Conservation (phyloP, 2,888 invertebrate species). For the Ophion ventricosus region DNA sequence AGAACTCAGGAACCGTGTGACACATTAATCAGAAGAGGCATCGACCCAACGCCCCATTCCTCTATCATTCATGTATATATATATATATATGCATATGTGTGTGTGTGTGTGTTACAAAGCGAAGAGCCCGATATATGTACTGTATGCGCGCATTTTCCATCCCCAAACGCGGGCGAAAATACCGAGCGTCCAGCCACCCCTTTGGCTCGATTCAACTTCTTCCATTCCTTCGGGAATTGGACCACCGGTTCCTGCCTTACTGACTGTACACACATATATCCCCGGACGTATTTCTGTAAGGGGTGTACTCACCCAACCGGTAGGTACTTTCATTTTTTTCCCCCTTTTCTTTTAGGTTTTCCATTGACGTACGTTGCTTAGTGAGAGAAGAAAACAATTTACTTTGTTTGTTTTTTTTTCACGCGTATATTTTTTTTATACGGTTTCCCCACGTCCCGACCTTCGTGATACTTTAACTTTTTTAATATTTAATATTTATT, state of each 20-base stretch:
- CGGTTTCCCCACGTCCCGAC: too few species aligned
- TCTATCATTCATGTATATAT: slow-evolving; percentile 42
- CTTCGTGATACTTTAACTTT: too few species aligned
- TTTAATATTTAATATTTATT: too few species aligned
- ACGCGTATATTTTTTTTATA: too few species aligned
- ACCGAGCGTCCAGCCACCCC: slow-evolving; percentile 38
- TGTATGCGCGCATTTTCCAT: slow-evolving; percentile 53
- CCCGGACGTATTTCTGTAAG: neutral
- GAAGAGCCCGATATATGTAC: slow-evolving; percentile 5
- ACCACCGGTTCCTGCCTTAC: slow-evolving; percentile 53
- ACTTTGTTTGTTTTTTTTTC: too few species aligned
- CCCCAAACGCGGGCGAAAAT: slow-evolving; percentile 57
- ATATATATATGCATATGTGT: slow-evolving; percentile 7
- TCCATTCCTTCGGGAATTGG: slow-evolving; percentile 59
- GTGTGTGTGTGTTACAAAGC: slow-evolving; percentile 13
- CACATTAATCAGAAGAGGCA: slow-evolving; percentile 75
- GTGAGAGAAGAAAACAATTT: neutral
- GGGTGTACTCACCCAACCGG: neutral
- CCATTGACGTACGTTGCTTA: neutral
- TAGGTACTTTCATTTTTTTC: neutral
- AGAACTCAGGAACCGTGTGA: slow-evolving; percentile 71
- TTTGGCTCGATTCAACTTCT: slow-evolving; percentile 42
- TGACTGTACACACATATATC: slow-evolving; percentile 11
- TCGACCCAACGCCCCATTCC: slow-evolving; percentile 67
- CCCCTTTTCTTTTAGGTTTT: neutral